Base-by-base conservation (phyloP, 2,113 vertebrate species). In the Catharus bicknelli region DNA sequence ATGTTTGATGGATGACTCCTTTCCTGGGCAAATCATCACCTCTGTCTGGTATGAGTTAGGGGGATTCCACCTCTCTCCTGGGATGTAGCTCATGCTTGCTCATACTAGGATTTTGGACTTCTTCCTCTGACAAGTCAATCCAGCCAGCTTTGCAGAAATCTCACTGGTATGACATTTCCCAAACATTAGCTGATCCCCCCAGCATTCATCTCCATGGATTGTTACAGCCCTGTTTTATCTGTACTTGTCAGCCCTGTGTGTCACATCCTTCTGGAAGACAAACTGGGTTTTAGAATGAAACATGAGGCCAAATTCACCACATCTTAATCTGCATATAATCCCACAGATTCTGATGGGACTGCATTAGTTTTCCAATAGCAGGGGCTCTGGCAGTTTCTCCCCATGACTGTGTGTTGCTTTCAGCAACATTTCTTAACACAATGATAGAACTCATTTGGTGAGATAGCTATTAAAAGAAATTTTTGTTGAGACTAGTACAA, bases 21-120 rank as follows among this genome's bases (percentile, higher is more conserved):
- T 95, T 54, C 61, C 82, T 22, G 25, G 51, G 72, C 75, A 91
- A 94, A 77, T 94, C 93, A 90, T 86, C 93, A 80, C 89, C 82
- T 89, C 78, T 77, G 67, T 91, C 86, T 93, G 91, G 75, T 87
- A 80, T 59, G 89, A 94, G 81, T 95, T 93, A 96, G 84, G 59
- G 74, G 72, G 80, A 92, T 96, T 95, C 78, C 75, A 85, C 62
- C 93, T 74, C 87, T 74, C 93, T 86, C 90, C 57, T 21, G 81
- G 83, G 94, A 83, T 16, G 13, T 30, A 74, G 78, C 34, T 94
- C 62, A 62, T 1, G 3, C 78, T 89, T 75, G 42, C 67, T 87
- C 53, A 20, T 69, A 54, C 14, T 48, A 85, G 3, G 3, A 12
- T 77, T 25, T 85, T 95, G 75, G 84, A 89, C 29, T 90, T 90